Percentiles rank a stretch among this genome's conserved stretches.
phyloP scores from a whole-genome alignment of 1,140 invertebrate genomes.

The Thaumatotibia leucotreta region DNA sequence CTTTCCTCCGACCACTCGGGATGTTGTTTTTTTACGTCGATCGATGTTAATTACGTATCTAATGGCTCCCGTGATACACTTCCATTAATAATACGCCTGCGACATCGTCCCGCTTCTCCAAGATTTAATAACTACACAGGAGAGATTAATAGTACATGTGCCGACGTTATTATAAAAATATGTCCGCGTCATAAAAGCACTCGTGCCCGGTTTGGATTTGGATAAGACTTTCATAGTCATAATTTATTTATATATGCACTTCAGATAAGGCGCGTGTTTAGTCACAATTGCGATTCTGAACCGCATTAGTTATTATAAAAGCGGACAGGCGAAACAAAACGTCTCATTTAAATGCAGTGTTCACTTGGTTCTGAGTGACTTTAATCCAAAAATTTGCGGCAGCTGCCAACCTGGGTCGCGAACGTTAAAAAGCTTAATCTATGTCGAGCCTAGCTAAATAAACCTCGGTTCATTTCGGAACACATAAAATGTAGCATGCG shows the following conservation, averaged over 20 bases:
- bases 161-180: constrained; percentile 59
- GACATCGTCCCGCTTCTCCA: constrained; percentile 56
- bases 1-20: constrained; percentile 34
- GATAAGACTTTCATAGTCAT: neutral
- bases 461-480: constrained; percentile 61
- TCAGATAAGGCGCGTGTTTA: constrained; percentile 6
- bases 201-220: neutral
- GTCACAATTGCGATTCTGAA: constrained; percentile 15
- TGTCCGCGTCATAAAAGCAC: constrained; percentile 14
- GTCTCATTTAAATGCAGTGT: constrained; percentile 67
- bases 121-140: constrained; percentile 69
- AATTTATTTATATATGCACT: constrained; percentile 11
- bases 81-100: constrained; percentile 71
- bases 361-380: constrained; percentile 47
- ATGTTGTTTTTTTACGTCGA: constrained; percentile 49
- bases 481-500: constrained; percentile 41
- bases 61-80: constrained; percentile 75
- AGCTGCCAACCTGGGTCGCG: constrained; percentile 49
- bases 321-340: constrained; percentile 54
- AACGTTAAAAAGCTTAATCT: constrained; percentile 64
- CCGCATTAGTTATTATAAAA: constrained; percentile 38
- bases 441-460: constrained; percentile 55
- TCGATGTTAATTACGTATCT: constrained; percentile 73
- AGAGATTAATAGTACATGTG: constrained; percentile 66
- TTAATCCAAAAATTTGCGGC: constrained; percentile 61